Conservation (phyloP, 1,140 invertebrate species). For the Sitophilus oryzae region DNA sequence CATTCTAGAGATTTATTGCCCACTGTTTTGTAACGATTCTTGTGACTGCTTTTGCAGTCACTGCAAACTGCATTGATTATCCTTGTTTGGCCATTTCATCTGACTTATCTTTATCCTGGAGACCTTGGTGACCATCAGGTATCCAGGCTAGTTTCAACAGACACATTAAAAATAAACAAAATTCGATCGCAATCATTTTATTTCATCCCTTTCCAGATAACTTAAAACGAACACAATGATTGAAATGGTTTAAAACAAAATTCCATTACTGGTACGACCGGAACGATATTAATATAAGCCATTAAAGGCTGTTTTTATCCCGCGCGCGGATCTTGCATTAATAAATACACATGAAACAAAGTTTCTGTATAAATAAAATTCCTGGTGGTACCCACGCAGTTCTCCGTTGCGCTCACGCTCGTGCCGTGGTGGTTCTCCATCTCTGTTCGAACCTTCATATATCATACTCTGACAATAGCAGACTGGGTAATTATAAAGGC, state of each 20-base stretch:
- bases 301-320: conserved; percentile 19
- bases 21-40: no score
- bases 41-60: no score
- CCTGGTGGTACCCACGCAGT: conserved; percentile 17
- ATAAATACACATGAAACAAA: conserved; percentile 24
- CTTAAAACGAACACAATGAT: no score
- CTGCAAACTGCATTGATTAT: no score
- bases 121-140: no score
- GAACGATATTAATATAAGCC: conserved; percentile 21
- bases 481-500: conserved; percentile 27
- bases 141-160: no score
- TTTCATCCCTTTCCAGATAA: no score
- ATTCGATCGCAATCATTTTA: no score
- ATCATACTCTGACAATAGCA: conserved; percentile 25
- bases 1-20: no score
- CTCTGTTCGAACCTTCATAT: conserved; percentile 19
- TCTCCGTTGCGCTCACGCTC: conserved; percentile 2
- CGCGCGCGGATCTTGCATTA: conserved; percentile 12
- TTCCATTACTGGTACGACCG: conserved; percentile 13
- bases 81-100: no score
- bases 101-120: no score
- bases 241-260: conserved; percentile 11
- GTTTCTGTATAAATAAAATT: conserved; percentile 28
- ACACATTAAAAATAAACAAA: no score
- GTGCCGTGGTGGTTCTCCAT: neutral